Evolutionary conservation across 2,888 invertebrate species (phyloP), one percentile per base, ranked within the genome.

Genomic region (Chrysina gloriosa): DNA sequence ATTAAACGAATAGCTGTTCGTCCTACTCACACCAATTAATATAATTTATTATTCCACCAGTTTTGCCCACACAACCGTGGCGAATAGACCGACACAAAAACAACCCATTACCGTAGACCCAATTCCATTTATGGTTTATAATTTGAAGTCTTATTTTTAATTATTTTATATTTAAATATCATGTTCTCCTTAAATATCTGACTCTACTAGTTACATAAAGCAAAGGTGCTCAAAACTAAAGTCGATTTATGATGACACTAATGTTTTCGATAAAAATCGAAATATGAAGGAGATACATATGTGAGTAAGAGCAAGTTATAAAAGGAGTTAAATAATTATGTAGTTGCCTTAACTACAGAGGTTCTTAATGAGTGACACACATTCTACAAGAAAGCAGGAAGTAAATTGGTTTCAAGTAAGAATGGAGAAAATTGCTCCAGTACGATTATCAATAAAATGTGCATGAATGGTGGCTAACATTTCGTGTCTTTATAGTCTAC

Each of bases 161-260:
- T 61, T 61, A 61, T 45, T 42, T 9, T 61, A 14, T 45, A 61
- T 42, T 61, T 42, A 42, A 61, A 61, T 27, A 45, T 29, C 27
- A 36, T 27, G 58, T 42, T 61, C 29, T 61, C 42, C 27, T 3
- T 16, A 52, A 29, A 52, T 29, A 31, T 11, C 19, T 52, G 11
- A 31, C 16, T 5, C 39, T 39, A 42, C 11, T 61, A 61, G 21
- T 19, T 42, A n/a, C 36, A 42, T 21, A 27, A 23, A 27, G 7
- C 7, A 42, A 61, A 27, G 36, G 1, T 5, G n/a, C 11, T 42
- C n/a, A 29, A 42, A 42, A 29, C 29, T 25, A 61, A 45, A 25
- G 25, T 16, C 16, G 29, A 61, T 54, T 42, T 61, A 61, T 16
- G 27, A 9, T 27, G 58, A 61, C 58, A 11, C 3, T 61, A 42